Conservation (phyloP, 2,797 vertebrate species). For the Xerus rutilus region DNA sequence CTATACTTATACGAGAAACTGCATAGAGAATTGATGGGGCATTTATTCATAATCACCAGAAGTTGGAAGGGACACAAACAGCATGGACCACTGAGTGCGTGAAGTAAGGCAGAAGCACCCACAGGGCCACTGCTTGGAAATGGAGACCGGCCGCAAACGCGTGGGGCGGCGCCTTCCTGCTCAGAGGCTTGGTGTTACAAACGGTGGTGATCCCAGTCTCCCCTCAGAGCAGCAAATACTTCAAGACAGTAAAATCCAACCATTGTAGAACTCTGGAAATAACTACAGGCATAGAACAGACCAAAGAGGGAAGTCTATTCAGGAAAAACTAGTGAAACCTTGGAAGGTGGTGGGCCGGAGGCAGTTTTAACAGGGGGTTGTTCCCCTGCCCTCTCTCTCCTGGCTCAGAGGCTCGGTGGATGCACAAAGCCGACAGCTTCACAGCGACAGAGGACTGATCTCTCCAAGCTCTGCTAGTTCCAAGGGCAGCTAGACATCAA, state of each 20-base stretch:
- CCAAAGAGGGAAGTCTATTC: background rate
- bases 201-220: fast-evolving
- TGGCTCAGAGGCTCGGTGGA: background rate
- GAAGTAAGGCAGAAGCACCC: fast-evolving
- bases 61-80: background rate
- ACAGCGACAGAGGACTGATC: background rate
- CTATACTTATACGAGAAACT: background rate
- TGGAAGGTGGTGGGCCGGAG: fast-evolving
- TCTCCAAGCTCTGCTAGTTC: background rate
- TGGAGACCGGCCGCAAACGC: fast-evolving
- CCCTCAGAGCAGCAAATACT: background rate
- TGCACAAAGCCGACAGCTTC: background rate
- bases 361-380: fast-evolving
- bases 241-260: background rate
- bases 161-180: fast-evolving
- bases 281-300: background rate
- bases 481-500: background rate
- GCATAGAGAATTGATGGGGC: background rate
- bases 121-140: fast-evolving
- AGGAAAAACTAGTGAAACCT: background rate
- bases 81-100: fast-evolving
- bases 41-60: background rate
- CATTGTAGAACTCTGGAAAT: background rate
- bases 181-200: background rate
- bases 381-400: fast-evolving